A percentile compares a stretch with the other conserved stretches of the same genome.
phyloP scores from a whole-genome alignment of 2,113 vertebrate genomes.

The Anhinga anhinga region DNA sequence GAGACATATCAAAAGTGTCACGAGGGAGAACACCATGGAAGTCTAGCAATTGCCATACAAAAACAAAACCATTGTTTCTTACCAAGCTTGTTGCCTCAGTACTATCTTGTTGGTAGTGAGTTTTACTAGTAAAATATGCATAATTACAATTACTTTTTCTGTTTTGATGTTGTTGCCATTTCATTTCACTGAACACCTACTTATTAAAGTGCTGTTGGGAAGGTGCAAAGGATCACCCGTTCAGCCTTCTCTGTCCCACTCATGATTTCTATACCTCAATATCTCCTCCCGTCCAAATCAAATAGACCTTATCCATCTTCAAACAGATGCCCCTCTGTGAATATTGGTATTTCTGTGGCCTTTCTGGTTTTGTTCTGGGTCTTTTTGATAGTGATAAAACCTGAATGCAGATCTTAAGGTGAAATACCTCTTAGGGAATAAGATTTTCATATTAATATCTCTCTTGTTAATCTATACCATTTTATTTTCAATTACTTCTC shows the following conservation, averaged over 20 bases:
- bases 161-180: constrained; percentile 47
- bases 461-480: not conserved
- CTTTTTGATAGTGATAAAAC: not conserved
- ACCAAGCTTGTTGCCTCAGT: constrained; percentile 42
- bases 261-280: constrained; percentile 49
- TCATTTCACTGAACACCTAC: not conserved
- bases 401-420: not conserved
- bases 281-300: not conserved
- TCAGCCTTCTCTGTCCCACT: constrained; percentile 14
- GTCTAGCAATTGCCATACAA: not conserved
- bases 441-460: not conserved
- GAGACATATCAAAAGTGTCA: constrained; percentile 49
- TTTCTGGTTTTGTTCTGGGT: not conserved
- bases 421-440: not conserved
- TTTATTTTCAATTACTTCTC: not conserved
- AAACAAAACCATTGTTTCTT: not conserved
- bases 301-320: not conserved
- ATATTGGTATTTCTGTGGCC: not conserved
- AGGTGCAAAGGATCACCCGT: not conserved
- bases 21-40: not conserved
- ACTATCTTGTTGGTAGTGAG: constrained; percentile 50
- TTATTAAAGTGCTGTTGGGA: constrained; percentile 27
- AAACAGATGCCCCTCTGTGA: not conserved
- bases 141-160: constrained; percentile 34
- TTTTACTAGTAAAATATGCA: constrained; percentile 53